Conservation (phyloP, 2,113 vertebrate genomes). For the Blennius ocellaris region DNA sequence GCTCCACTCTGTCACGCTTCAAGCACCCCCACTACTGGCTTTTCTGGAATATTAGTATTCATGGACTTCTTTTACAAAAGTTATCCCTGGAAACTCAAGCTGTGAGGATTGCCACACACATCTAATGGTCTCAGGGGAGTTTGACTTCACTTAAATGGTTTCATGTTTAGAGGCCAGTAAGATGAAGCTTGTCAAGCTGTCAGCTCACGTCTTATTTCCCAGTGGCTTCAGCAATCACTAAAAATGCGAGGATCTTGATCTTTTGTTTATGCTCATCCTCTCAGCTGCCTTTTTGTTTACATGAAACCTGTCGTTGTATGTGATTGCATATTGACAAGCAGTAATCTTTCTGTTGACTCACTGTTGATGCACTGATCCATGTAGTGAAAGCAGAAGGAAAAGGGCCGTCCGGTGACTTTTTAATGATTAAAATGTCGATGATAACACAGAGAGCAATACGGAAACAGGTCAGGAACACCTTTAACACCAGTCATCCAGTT, state of each 20-base stretch:
- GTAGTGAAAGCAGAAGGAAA: not conserved
- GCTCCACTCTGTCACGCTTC: not conserved
- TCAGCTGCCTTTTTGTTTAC: not conserved
- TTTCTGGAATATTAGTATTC: constrained; percentile 77
- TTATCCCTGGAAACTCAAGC: constrained; percentile 33
- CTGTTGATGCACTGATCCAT: not conserved
- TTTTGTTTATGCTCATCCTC: not conserved
- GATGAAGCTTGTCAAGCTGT: not conserved
- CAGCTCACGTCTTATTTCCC: not conserved
- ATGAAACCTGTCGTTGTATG: not conserved
- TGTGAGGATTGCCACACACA: constrained; percentile 5
- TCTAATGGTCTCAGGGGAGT: not conserved
- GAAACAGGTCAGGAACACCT: too few relatives aligned
- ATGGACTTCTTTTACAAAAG: constrained; percentile 62
- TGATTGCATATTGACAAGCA: not conserved
- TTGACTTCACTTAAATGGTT: not conserved
- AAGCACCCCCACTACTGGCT: too few relatives aligned
- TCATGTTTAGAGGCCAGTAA: not conserved
- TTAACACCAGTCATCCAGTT: too few relatives aligned
- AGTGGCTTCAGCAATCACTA: too few relatives aligned
- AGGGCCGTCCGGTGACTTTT: not conserved
- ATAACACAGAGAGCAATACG: not conserved
- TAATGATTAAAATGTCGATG: not conserved
- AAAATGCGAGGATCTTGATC: not conserved
- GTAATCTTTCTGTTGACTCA: not conserved